phyloP scores from a whole-genome alignment of 2,797 vertebrate species.

The Carapus acus region DNA sequence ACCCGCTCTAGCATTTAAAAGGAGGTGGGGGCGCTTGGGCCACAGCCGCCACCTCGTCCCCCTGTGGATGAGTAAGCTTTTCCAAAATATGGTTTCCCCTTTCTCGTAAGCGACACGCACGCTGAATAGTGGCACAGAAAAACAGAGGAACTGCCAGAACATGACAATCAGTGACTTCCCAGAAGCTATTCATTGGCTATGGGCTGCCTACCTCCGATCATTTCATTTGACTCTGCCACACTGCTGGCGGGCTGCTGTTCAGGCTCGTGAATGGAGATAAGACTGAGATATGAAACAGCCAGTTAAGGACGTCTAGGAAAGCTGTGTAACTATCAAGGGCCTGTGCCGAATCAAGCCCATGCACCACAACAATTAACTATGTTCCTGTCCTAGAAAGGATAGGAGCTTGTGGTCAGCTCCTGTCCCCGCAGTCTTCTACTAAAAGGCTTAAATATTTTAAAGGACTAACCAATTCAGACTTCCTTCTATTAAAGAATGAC shows the following conservation, averaged over 20 bases:
- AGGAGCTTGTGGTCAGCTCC: slow-evolving; percentile 46
- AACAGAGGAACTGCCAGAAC: slow-evolving; percentile 9
- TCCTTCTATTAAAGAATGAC: background rate
- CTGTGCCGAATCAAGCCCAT: slow-evolving; percentile 45
- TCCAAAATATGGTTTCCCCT: slow-evolving; percentile 27
- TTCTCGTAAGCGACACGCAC: slow-evolving; percentile 3
- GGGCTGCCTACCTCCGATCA: slow-evolving; percentile 3
- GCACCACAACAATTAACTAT: slow-evolving; percentile 53
- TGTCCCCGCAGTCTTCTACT: slow-evolving; percentile 30
- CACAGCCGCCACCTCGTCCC: background rate
- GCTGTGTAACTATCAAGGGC: slow-evolving; percentile 46
- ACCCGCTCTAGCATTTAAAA: slow-evolving; percentile 29
- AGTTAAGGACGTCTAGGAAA: slow-evolving; percentile 51
- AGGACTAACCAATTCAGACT: slow-evolving; percentile 20
- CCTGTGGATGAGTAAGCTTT: slow-evolving; percentile 30
- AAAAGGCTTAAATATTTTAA: slow-evolving; percentile 17
- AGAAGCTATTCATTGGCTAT: slow-evolving; percentile 6
- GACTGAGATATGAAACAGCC: slow-evolving; percentile 44
- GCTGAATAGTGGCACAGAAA: slow-evolving; percentile 4
- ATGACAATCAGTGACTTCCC: slow-evolving; percentile 28
- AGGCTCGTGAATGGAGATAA: slow-evolving; percentile 41
- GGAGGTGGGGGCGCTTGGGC: slow-evolving; percentile 16
- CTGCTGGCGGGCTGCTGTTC: slow-evolving; percentile 40
- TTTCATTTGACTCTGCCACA: slow-evolving; percentile 9
- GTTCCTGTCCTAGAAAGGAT: slow-evolving; percentile 57